Evolutionary conservation across 2,797 vertebrate species (phyloP), one percentile per base, ranked within the genome.

Genomic region (Brachyalestes nurse): DNA sequence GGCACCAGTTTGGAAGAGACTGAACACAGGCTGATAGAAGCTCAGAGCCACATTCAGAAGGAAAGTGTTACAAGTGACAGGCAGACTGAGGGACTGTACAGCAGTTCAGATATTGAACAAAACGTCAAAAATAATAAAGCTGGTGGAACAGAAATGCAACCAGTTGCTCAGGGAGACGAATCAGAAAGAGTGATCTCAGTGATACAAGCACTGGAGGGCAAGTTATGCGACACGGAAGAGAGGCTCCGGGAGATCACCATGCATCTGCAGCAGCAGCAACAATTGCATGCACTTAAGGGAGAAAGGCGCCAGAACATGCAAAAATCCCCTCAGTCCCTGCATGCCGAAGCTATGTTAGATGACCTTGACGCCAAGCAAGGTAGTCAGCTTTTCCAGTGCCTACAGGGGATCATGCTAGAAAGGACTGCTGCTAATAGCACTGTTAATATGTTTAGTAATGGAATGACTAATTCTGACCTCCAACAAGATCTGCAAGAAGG

Each of bases 151-250:
- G 80, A 91, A 34, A 86, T 89, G 34, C 91, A 93, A 45, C 81
- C 88, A 0, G 78, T 89, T 4, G 81, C 90, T 0, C 86, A 86
- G 4, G 85, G 86, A 2, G 92, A 92, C 0, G 95, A 97, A 74
- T 87, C 94, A 0, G 95, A 97, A 45, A 93, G 88, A 42, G 96
- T 97, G 17, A 92, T 97, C 76, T 95, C 96, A 3, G 93, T 96
- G 77, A 97, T 99, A 84, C 95, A 96, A 80, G 92, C 94, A 8
- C 91, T 98, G 58, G 97, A 99, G 91, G 95, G 92, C 34, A 98
- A 99, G 76, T 94, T 98, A 23, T 96, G 94, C 0, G 89, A 95
- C 73, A 97, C 96, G 0, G 97, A 99, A 85, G 96, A 97, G 55
- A 97, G 96, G 77, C 94, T 99, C 16, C 94, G 95, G 83, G 96